Conservation (phyloP, 2,888 invertebrate genomes). For the Rhagophthalmus giganteus region DNA sequence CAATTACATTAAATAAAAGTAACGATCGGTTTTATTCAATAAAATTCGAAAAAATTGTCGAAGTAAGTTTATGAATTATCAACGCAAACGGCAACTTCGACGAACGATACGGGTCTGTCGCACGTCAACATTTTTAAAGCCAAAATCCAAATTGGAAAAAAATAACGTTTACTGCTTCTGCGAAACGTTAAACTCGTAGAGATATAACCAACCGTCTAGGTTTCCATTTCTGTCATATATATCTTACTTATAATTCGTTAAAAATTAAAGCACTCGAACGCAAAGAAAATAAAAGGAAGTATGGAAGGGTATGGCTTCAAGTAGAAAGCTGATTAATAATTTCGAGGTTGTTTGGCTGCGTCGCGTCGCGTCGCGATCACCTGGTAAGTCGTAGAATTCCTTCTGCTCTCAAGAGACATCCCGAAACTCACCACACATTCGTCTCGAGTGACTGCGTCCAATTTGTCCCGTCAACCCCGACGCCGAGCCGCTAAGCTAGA, state of each 20-base stretch:
- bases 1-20: too few species aligned
- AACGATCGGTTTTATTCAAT: too few species aligned
- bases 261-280: background rate
- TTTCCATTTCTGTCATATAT: background rate
- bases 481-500: constrained; percentile 15
- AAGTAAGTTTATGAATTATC: too few species aligned
- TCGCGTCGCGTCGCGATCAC: constrained; percentile 4
- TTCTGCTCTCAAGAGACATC: constrained; percentile 22
- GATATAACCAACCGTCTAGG: background rate
- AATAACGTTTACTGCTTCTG: background rate
- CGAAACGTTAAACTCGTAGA: background rate
- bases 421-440: constrained; percentile 30
- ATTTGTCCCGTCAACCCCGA: constrained; percentile 30
- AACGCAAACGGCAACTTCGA: too few species aligned
- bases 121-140: too few species aligned
- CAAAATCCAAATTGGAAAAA: background rate
- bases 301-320: background rate
- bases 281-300: constrained; percentile 1
- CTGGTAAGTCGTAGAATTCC: constrained; percentile 13
- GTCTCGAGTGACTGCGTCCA: constrained; percentile 36
- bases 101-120: too few species aligned
- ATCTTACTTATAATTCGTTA: background rate
- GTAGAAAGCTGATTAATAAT: constrained; percentile 7
- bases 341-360: constrained; percentile 1
- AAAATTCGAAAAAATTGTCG: too few species aligned